phyloP scores from a whole-genome alignment of 2,113 vertebrate genomes.

The Peromyscus maniculatus region DNA sequence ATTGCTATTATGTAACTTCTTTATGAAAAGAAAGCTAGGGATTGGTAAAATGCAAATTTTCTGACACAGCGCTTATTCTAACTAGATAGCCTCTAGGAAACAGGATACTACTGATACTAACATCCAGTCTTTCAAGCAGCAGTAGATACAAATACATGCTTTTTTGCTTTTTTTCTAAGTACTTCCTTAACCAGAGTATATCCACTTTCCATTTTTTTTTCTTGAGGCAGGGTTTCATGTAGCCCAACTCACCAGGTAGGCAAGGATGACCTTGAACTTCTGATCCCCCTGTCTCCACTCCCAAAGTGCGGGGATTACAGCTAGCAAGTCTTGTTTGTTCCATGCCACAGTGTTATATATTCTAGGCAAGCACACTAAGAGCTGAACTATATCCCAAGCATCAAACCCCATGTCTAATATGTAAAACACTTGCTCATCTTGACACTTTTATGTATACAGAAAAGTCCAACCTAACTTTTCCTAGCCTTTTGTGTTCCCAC shows the following conservation, averaged over 20 bases:
- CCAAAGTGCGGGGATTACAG: no score
- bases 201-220: background rate
- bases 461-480: background rate
- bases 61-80: background rate
- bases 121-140: background rate
- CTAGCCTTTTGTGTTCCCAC: background rate
- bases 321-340: background rate
- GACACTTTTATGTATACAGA: constrained; percentile 15
- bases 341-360: background rate
- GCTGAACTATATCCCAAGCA: background rate
- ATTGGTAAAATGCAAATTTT: constrained; percentile 6
- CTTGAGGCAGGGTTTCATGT: background rate
- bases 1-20: background rate
- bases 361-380: background rate
- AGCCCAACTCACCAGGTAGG: background rate
- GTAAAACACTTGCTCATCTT: background rate
- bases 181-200: background rate
- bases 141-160: background rate
- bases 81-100: background rate
- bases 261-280: background rate
- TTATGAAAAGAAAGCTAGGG: background rate
- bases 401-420: background rate
- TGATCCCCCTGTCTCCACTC: background rate
- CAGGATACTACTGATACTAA: background rate
- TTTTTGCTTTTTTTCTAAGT: background rate